Conservation (phyloP, 2,888 invertebrate species). For the Tenthredo livida region DNA sequence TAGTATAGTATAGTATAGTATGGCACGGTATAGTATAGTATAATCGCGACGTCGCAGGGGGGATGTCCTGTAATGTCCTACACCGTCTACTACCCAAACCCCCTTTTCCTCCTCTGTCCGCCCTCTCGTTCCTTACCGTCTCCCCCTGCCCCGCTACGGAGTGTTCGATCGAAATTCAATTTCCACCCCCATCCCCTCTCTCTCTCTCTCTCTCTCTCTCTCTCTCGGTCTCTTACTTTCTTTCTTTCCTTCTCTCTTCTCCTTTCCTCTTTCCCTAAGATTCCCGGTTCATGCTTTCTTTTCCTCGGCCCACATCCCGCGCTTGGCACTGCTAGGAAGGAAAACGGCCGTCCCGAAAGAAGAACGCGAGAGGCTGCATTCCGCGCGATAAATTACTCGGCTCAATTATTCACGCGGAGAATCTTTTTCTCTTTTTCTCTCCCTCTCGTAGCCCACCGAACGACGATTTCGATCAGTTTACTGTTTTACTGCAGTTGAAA, state of each 20-base stretch:
- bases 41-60: constrained; percentile 8
- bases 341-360: constrained; percentile 7
- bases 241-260: constrained; percentile 32
- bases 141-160: constrained; percentile 61
- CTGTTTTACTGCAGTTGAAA: neutral
- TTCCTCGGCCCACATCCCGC: constrained; percentile 39
- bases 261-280: constrained; percentile 57
- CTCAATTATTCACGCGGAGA: constrained; percentile 76
- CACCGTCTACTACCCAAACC: constrained; percentile 63
- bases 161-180: constrained; percentile 78
- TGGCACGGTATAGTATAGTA: neutral
- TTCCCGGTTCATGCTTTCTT: constrained; percentile 38
- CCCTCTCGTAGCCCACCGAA: neutral
- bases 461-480: neutral
- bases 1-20: neutral
- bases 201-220: constrained; percentile 58
- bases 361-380: constrained; percentile 71
- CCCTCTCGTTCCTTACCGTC: constrained; percentile 28
- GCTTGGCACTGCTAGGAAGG: neutral
- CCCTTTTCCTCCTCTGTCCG: constrained; percentile 35
- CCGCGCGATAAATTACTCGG: constrained; percentile 75
- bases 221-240: too few species aligned
- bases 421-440: constrained; percentile 20
- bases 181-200: constrained; percentile 72
- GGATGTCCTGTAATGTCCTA: constrained; percentile 72